phyloP scores from a whole-genome alignment of 2,888 invertebrate species.

The Acleris emargana region DNA sequence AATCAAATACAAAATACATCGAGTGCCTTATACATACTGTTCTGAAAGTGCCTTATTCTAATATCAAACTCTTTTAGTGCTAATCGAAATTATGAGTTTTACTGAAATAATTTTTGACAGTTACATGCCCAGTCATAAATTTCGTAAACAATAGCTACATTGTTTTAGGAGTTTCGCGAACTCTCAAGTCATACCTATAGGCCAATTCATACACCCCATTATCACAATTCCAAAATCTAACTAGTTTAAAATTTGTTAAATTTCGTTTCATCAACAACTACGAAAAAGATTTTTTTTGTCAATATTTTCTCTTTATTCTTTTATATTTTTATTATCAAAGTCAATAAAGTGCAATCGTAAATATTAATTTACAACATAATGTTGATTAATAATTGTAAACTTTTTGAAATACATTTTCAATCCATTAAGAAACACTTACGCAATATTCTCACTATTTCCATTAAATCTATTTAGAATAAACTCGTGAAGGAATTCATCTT shows the following conservation, averaged over 20 bases:
- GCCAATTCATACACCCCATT: slow-evolving; percentile 56
- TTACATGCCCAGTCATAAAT: slow-evolving; percentile 17
- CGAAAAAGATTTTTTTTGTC: slow-evolving; percentile 46
- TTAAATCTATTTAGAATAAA: slow-evolving; percentile 40
- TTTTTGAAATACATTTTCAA: slow-evolving; percentile 37
- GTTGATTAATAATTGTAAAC: slow-evolving; percentile 50
- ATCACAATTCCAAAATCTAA: slow-evolving; percentile 55
- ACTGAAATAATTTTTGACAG: slow-evolving; percentile 34
- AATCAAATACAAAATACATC: slow-evolving; percentile 40
- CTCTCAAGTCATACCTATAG: slow-evolving; percentile 54
- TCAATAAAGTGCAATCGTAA: slow-evolving; percentile 57
- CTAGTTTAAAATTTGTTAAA: slow-evolving; percentile 47
- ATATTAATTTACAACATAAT: slow-evolving; percentile 49
- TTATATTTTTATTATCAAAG: slow-evolving; percentile 60
- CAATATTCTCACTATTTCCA: slow-evolving; percentile 54
- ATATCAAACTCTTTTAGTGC: slow-evolving; percentile 44
- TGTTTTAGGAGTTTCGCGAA: slow-evolving; percentile 34
- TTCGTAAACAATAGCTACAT: slow-evolving; percentile 26
- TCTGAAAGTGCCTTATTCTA: slow-evolving; percentile 45
- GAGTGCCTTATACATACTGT: slow-evolving; percentile 39
- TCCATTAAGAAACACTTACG: slow-evolving; percentile 47
- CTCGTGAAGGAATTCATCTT: slow-evolving; percentile 31
- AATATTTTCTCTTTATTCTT: slow-evolving; percentile 43
- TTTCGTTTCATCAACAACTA: slow-evolving; percentile 46
- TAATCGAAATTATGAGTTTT: slow-evolving; percentile 33